Percentiles rank a stretch among this genome's conserved stretches.
Evolutionary conservation across 2,797 vertebrate genomes (phyloP).

Genomic region (Tinamus major): DNA sequence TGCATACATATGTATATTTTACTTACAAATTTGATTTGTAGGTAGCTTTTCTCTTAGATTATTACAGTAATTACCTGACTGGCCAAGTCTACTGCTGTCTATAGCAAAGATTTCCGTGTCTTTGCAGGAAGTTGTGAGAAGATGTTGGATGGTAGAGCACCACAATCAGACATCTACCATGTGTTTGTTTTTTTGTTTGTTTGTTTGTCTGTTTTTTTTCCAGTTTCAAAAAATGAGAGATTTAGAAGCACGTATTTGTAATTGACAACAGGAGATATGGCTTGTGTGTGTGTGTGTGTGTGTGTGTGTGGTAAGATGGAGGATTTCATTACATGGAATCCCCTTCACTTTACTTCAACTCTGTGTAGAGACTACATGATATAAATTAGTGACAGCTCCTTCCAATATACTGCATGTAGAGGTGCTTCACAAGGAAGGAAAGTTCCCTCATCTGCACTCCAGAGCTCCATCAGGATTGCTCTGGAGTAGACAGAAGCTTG

Average conservation of each 20-base stretch:
- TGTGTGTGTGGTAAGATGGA: neutral
- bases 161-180: neutral
- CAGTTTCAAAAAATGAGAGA: neutral
- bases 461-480: neutral
- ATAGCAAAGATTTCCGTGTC: neutral
- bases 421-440: constrained; percentile 32
- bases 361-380: constrained; percentile 13
- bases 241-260: neutral
- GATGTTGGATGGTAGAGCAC: neutral
- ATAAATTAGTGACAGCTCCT: constrained; percentile 14
- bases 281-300: too few relatives aligned
- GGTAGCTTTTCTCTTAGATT: neutral
- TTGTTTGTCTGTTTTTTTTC: neutral
- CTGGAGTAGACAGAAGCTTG: neutral
- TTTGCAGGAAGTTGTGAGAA: neutral
- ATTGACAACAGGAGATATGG: too few relatives aligned
- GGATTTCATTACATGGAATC: neutral
- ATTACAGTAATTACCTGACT: neutral
- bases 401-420: constrained; percentile 19
- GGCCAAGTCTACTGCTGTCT: neutral
- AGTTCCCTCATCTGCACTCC: constrained; percentile 23
- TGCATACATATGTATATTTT: too few relatives aligned
- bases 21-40: neutral
- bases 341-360: neutral
- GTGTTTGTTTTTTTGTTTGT: too few relatives aligned